Conservation (phyloP, 2,113 vertebrate genomes). For the Dicrurus megarhynchus region DNA sequence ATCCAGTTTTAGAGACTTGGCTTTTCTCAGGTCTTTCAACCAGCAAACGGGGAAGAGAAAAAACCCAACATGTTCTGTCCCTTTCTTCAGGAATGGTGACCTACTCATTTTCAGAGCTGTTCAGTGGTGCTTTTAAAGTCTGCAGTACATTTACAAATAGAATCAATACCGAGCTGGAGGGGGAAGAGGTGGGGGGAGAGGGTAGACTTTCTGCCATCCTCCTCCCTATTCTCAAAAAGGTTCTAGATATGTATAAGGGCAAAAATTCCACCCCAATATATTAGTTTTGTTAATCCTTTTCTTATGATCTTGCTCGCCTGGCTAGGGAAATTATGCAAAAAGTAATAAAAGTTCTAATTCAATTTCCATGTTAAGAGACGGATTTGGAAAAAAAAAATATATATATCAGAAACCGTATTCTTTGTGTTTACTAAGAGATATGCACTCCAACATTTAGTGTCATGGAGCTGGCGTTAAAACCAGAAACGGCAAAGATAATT, state of each 20-base stretch:
- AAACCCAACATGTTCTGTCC: rapidly evolving
- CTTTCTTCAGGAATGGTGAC: background rate
- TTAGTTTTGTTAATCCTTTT: background rate
- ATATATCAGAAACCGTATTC: slow-evolving; percentile 1
- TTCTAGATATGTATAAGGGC: background rate
- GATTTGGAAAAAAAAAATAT: background rate
- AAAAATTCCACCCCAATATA: background rate
- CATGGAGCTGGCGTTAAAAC: slow-evolving; percentile 59
- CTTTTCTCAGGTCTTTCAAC: background rate
- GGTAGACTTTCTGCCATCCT: background rate
- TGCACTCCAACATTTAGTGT: slow-evolving; percentile 50
- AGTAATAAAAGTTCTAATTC: slow-evolving; percentile 62
- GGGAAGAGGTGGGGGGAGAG: rapidly evolving
- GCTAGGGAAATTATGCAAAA: slow-evolving; percentile 47
- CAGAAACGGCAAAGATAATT: slow-evolving; percentile 66
- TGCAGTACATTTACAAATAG: background rate
- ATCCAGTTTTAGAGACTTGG: background rate
- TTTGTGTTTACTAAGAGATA: slow-evolving; percentile 67
- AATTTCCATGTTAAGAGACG: slow-evolving; percentile 51
- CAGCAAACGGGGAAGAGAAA: background rate
- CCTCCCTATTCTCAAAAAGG: background rate
- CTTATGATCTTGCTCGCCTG: background rate
- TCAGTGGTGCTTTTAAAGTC: background rate
- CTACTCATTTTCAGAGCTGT: background rate
- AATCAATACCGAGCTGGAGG: background rate